Percentiles rank a stretch among this genome's conserved stretches.
These are phyloP conservation scores for Drosophila gaucha DNA, from an alignment of 2,888 invertebrate species.

Conservation along the genomic window DNA sequence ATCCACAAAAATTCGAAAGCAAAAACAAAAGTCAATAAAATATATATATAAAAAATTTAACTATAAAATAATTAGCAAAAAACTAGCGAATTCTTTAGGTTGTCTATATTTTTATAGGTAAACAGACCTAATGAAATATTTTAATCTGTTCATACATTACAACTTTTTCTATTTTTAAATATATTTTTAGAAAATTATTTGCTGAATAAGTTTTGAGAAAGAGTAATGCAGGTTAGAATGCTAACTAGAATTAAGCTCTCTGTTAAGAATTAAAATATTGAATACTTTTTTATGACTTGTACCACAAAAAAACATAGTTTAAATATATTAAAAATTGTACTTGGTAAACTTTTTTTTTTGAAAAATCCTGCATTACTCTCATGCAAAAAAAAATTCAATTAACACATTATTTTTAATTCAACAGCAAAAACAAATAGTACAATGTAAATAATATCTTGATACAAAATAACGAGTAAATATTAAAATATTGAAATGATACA, in stretches of 20 bases:
- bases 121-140: too few relatives aligned
- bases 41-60: neutral
- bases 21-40: neutral
- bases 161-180: neutral
- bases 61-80: neutral
- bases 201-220: neutral
- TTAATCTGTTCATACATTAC: too few relatives aligned
- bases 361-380: conserved; percentile 14
- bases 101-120: neutral
- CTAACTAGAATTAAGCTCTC: too few relatives aligned
- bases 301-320: too few relatives aligned
- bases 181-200: neutral
- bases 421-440: neutral
- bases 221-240: conserved; percentile 22
- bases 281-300: too few relatives aligned
- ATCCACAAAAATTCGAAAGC: neutral
- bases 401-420: too few relatives aligned
- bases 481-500: neutral
- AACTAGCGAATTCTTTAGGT: too few relatives aligned
- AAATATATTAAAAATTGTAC: too few relatives aligned
- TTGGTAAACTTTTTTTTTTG: too few relatives aligned
- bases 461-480: neutral
- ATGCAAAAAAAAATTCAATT: neutral
- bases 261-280: neutral
- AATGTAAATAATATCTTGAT: too few relatives aligned